Base-by-base conservation (phyloP, 1,140 invertebrate genomes). In the Drosophila mayri region DNA sequence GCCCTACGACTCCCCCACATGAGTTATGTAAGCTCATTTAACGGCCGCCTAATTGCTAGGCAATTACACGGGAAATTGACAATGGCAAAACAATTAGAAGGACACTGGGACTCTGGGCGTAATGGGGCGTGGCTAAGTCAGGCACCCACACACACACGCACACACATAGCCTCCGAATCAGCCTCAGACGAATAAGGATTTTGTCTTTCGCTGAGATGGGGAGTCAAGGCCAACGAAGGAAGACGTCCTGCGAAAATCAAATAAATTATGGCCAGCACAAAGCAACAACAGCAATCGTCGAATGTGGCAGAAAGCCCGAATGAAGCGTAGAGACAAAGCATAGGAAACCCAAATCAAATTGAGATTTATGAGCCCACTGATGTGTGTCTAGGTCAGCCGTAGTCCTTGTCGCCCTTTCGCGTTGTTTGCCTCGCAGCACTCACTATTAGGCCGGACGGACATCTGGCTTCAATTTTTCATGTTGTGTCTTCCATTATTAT, bases 291-390 rank as follows among this genome's bases (percentile, higher is more conserved):
- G 72, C 82, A 63, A 60, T 79, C 63, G 57, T 66, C 64, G 79
- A 72, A 66, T 55, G 41, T 47, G 59, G 54, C 41, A 14, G 52
- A 54, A 32, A 40, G 52, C 16, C 16, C 38, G 14, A 57, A 38
- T 11, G 22, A 40, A 3, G 20, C 30, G 25, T 10, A 44, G 40
- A 76, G 40, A 76, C 38, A 68, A 22, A 28, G 47, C 44, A 58
- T 16, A 55, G 59, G 40, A 55, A 67, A 84, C 85, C 84, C 85
- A 88, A 88, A 88, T 88, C 84, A 88, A 88, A 88, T 88, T 88
- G 85, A 88, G 84, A 88, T 88, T 88, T 88, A 90, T 88, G 84
- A 84, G 85, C 66, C 64, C 84, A 90, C 49, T 82, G 85, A 90
- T 90, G 85, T 90, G 85, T 90, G 84, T 78, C 80, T 84, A 88